Evolutionary conservation across 1,140 invertebrate species (phyloP).

Genomic region (Cydia splendana): DNA sequence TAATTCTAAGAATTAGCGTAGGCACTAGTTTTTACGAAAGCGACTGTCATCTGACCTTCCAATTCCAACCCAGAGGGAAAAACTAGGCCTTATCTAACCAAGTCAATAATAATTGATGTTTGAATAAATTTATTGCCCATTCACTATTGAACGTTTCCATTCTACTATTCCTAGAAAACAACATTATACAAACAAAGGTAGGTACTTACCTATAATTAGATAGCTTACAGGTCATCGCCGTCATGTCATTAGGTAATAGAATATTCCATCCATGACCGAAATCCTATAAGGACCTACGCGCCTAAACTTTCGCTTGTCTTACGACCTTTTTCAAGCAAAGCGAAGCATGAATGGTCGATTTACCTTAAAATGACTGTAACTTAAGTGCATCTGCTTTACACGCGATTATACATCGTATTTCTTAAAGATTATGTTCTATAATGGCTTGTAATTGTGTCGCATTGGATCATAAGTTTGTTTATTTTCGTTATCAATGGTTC

Average conservation of each 20-base stretch:
- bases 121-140: not conserved
- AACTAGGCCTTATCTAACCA: no score
- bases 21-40: no score
- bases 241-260: not conserved
- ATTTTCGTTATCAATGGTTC: constrained; percentile 12
- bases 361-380: not conserved
- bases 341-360: not conserved
- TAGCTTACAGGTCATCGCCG: not conserved
- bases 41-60: no score
- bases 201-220: not conserved
- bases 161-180: not conserved
- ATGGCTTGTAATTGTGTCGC: not conserved
- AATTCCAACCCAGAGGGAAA: no score
- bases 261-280: not conserved
- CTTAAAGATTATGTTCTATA: not conserved
- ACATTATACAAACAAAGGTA: not conserved
- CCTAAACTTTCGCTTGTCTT: not conserved
- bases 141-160: no score
- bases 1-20: no score
- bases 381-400: not conserved
- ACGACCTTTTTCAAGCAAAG: not conserved
- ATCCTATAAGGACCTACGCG: not conserved
- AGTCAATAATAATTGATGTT: no score
- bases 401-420: not conserved
- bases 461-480: not conserved